A percentile compares a stretch with the other conserved stretches of the same genome.
phyloP scores from a whole-genome alignment of 2,797 vertebrate genomes.

The Borostomias antarcticus region DNA sequence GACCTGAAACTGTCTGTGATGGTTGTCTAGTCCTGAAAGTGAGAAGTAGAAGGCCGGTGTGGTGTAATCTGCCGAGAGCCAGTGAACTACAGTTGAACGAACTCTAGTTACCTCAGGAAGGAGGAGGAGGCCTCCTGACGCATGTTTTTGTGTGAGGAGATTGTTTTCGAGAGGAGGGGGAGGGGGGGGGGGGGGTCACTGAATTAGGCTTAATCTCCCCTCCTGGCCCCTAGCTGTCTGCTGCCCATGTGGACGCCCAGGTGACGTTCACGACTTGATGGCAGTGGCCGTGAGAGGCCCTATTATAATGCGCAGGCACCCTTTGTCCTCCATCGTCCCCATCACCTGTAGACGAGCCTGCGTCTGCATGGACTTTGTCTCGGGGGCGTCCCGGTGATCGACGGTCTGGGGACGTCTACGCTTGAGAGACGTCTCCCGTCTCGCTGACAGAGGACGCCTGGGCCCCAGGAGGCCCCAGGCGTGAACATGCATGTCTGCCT shows the following conservation, averaged over 20 bases:
- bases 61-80: too few relatives aligned
- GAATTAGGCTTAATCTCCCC: slow-evolving; percentile 1
- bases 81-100: slow-evolving; percentile 47
- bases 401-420: slow-evolving; percentile 54
- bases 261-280: too few relatives aligned
- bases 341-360: slow-evolving; percentile 14
- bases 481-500: slow-evolving; percentile 55
- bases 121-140: slow-evolving; percentile 34
- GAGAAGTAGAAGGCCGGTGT: too few relatives aligned
- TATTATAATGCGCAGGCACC: slow-evolving; percentile 29
- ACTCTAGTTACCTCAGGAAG: slow-evolving; percentile 54
- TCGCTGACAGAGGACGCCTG: too few relatives aligned
- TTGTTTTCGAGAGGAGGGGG: too few relatives aligned
- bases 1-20: too few relatives aligned
- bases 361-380: slow-evolving; percentile 53
- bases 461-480: slow-evolving; percentile 43
- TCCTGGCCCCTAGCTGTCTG: slow-evolving; percentile 47
- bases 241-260: slow-evolving; percentile 29
- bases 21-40: too few relatives aligned
- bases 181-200: slow-evolving; percentile 35
- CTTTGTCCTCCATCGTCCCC: slow-evolving; percentile 22
- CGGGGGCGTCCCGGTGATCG: background rate
- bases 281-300: slow-evolving; percentile 11
- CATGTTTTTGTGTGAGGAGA: slow-evolving; percentile 50
- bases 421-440: slow-evolving; percentile 52